Evolutionary conservation across 2,888 invertebrate genomes (phyloP), one percentile per base, ranked within the genome.

Genomic region (Octonoba sinensis): DNA sequence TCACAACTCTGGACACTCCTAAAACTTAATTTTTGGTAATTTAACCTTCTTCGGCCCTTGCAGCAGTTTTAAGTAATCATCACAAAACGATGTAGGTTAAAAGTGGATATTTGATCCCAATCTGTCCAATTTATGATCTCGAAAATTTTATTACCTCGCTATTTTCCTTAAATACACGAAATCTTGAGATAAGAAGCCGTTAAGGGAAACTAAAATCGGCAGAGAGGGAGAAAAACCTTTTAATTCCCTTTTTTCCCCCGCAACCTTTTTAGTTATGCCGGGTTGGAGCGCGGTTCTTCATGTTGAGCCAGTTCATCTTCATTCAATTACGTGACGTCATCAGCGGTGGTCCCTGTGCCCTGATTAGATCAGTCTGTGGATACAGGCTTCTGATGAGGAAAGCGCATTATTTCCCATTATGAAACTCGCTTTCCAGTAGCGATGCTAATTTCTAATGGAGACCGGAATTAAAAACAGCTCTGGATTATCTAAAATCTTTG

Each of bases 251-350:
- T 12, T 24, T 65, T 47, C 44, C 20, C 47, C 12, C 36, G 36
- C n/a, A 56, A 20, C 54, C 56, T 15, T 67, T 36, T 67, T 22
- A 54, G 36, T 27, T n/a, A 36, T 51, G 56, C 51, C 44, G 56
- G 18, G 51, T 22, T 44, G 54, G 36, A 27, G 51, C 36, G 54
- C 51, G 67, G 51, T 54, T n/a, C n/a, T n/a, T n/a, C n/a, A n/a
- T n/a, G n/a, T n/a, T 59, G 20, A 59, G 27, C 36, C 59, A 59
- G 59, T 59, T 24, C 18, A 36, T 51, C 54, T 62, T 69, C 62
- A 76, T 76, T 69, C 54, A 76, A 76, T 76, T 76, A 76, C 49
- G 66, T 77, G 77, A 77, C 77, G 77, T 77, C 77, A 77, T 47
- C 77, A 54, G 8, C 70, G 64, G 69, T 46, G 64, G 70, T 64